phyloP scores from a whole-genome alignment of 2,113 vertebrate species.

The Bos taurus region DNA sequence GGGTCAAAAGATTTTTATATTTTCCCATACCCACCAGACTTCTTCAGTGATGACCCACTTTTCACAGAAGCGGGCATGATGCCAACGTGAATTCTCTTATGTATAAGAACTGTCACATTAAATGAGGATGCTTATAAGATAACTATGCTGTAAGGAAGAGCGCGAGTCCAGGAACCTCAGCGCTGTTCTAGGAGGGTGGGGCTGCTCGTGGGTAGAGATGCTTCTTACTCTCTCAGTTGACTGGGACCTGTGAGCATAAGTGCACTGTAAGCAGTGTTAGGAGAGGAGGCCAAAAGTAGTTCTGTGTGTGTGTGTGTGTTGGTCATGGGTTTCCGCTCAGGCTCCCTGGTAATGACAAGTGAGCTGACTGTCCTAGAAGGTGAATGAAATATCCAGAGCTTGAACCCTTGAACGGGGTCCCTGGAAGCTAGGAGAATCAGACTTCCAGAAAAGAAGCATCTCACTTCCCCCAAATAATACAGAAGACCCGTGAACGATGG shows the following conservation, averaged over 20 bases:
- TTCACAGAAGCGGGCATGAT: background rate
- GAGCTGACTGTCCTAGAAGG: background rate
- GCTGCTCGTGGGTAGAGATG: background rate
- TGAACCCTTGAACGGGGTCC: background rate
- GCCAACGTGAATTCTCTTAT: background rate
- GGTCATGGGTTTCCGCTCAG: background rate
- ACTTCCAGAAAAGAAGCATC: background rate
- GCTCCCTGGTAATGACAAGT: background rate
- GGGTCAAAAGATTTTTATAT: background rate
- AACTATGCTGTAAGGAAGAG: background rate
- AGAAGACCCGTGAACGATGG: background rate
- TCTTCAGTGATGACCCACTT: background rate
- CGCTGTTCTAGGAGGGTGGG: background rate
- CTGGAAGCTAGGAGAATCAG: background rate
- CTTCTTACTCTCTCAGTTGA: background rate
- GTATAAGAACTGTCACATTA: background rate
- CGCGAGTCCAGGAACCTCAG: background rate
- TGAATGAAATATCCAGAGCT: background rate
- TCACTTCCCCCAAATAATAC: background rate
- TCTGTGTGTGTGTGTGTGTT: background rate
- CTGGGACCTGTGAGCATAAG: background rate
- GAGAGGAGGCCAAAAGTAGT: background rate
- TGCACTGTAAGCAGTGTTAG: background rate
- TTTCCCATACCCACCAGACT: background rate
- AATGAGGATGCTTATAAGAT: background rate